Evolutionary conservation across 2,888 invertebrate genomes (phyloP), one percentile per base, ranked within the genome.

Genomic region (Phrixothrix hirtus): DNA sequence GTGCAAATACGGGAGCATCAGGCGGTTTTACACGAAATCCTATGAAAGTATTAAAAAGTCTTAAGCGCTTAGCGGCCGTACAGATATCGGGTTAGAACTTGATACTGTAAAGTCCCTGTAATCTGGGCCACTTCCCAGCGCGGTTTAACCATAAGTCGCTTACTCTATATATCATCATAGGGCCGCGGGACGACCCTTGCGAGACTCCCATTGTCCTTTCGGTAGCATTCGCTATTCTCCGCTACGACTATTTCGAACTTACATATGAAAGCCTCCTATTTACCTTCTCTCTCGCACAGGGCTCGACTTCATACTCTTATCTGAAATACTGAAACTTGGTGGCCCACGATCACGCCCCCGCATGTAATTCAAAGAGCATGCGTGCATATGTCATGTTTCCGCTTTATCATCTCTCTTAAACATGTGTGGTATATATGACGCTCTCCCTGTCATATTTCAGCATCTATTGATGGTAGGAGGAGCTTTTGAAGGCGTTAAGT

Each of bases 91-190:
- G 81, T 80, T 72, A 72, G 71, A 70, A 72, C 72, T 75, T 74
- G 75, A 75, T 74, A 66, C 75, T 71, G 74, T 72, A 75, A 75
- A 75, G 75, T 75, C 75, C 71, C 82, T 82, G 82, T 84, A 84
- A 84, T 84, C 84, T 84, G 82, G 83, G 81, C 83, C 84, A 84
- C 84, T 84, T 83, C 83, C 84, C 84, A 83, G 77, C 83, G 81
- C 83, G 84, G 83, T 84, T 84, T 84, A 84, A 83, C 82, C 73
- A 81, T 84, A 84, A 84, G 83, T 83, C 84, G 82, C 80, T 81
- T 81, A 83, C 83, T 84, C 84, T 83, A 84, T 84, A 84, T 83
- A 84, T 84, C 84, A 84, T 83, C 81, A 66, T 68, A 69, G 69
- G 68, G 62, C 55, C 50, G 37, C 57, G 38, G 54, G 54, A 81